Base-by-base conservation (phyloP, 2,113 vertebrate species). In the Oncorhynchus mykiss region DNA sequence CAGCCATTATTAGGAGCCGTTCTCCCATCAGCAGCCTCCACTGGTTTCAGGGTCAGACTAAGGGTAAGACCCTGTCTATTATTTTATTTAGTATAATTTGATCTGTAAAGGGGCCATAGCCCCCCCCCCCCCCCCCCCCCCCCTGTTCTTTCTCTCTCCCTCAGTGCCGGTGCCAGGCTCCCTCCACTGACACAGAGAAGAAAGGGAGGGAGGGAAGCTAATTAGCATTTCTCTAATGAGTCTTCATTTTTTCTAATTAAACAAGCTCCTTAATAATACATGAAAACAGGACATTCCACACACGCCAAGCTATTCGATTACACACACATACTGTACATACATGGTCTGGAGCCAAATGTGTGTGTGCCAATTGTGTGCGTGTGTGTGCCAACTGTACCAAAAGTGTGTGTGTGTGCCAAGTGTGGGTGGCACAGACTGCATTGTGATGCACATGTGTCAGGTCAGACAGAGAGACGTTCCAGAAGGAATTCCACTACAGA, bases 171-270 rank as follows among this genome's bases (percentile, higher is more conserved):
- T 84, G 82, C 88, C 78, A 84, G 84, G 83, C 84, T 76, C 85
- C 91, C 92, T 90, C 88, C 87, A 88, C 84, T 88, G 82, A 86
- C 86, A 88, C 80, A 86, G 82, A 81, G 80, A 77, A 76, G 84
- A 88, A 3, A 16, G 49, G 11, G 49, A 9, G 39, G 39, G 49
- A 5, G 86, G 82, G 89, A 80, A 89, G 85, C 92, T 93, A 91
- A 93, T 93, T 93, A 94, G 89, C 92, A 93, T 92, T 91, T 89
- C 90, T 92, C 90, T 93, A 93, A 93, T 91, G 93, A 94, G 92
- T 91, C 91, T 92, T 94, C 92, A 91, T 91, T 92, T 93, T 92
- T 93, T 92, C 89, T 92, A 90, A 94, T 94, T 94, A 93, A 94
- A 91, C 87, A 74, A 90, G 90, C 89, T 88, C 89, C 90, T 93